Percentiles rank a stretch among this genome's conserved stretches.
phyloP scores from a whole-genome alignment of 2,113 vertebrate genomes.

The Hydrochoerus hydrochaeris region DNA sequence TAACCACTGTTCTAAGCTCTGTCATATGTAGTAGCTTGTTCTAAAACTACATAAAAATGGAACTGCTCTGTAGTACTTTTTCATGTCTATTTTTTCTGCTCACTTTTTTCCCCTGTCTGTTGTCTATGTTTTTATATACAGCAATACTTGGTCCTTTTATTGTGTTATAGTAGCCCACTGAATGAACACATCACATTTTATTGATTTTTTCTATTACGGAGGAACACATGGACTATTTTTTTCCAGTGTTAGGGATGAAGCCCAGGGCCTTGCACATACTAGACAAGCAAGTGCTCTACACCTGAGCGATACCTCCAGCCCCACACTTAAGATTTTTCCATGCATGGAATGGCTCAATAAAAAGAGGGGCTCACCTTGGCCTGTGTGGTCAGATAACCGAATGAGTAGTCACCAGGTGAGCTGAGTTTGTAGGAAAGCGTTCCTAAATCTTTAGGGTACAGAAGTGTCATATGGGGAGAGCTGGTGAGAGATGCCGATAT shows the following conservation, averaged over 20 bases:
- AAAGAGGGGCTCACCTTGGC: not conserved
- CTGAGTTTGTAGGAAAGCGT: not conserved
- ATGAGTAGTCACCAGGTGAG: not conserved
- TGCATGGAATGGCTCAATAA: not conserved
- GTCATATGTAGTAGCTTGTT: not conserved
- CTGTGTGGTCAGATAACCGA: not conserved
- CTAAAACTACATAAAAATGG: not conserved
- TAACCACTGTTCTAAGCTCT: not conserved
- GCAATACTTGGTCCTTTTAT: not conserved
- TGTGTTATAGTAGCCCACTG: not conserved
- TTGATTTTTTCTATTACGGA: slow-evolving; percentile 1
- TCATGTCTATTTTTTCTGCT: not conserved
- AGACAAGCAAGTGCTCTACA: not conserved
- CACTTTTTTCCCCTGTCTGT: not conserved
- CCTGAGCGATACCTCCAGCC: not conserved
- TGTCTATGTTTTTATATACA: not conserved
- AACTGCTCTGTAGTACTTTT: not conserved
- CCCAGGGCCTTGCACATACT: not conserved
- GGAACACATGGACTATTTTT: not conserved
- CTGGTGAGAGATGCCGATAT: slow-evolving; percentile 1
- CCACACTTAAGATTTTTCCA: not conserved
- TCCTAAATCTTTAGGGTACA: not conserved
- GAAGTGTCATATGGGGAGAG: not conserved
- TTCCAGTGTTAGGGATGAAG: not conserved
- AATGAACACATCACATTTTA: slow-evolving; percentile 26